Base-by-base conservation (phyloP, 2,797 vertebrate genomes). In the Muscicapa striata region DNA sequence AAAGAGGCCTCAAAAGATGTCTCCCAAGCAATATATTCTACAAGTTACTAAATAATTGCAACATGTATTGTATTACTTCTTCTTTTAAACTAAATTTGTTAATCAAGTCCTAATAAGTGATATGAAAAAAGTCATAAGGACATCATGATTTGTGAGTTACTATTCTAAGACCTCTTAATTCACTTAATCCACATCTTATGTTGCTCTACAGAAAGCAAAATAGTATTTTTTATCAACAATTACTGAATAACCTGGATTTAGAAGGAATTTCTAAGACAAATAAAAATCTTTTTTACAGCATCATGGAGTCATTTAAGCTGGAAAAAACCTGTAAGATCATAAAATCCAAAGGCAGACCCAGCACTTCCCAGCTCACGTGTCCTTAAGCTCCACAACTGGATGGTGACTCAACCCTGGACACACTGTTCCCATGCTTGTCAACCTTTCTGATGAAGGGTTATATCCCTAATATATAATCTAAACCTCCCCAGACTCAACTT, bases 151-250 rank as follows among this genome's bases (percentile, higher is more conserved):
- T 58, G 2, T n/a, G 3, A 9, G 29, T 15, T 68, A 40, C 80
- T 5, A 17, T 5, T 13, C 15, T 40, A 67, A 73, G 2, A 3
- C 4, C 13, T 30, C 55, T 54, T 8, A 59, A 11, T 72, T 62
- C n/a, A 59, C 38, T 5, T 38, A 43, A 5, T 72, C n/a, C 1
- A 0, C 45, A 32, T 24, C 8, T 43, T n/a, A 27, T 8, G 5
- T 6, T 57, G 6, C 14, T 72, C 36, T 32, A 40, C 3, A 34
- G 11, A 30, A 78, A 63, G 2, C 4, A 38, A 20, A 54, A 51
- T 40, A 23, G 2, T 26, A 5, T 14, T 92, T 66, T 82, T 40
- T 20, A 34, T 52, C 8, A 59, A 46, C 6, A 55, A n/a, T 34
- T 78, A 26, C 2, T 46, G 30, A 73, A 73, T 29, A 73, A 46